Evolutionary conservation across 2,888 invertebrate genomes (phyloP).

Genomic region (Magallana nippona): DNA sequence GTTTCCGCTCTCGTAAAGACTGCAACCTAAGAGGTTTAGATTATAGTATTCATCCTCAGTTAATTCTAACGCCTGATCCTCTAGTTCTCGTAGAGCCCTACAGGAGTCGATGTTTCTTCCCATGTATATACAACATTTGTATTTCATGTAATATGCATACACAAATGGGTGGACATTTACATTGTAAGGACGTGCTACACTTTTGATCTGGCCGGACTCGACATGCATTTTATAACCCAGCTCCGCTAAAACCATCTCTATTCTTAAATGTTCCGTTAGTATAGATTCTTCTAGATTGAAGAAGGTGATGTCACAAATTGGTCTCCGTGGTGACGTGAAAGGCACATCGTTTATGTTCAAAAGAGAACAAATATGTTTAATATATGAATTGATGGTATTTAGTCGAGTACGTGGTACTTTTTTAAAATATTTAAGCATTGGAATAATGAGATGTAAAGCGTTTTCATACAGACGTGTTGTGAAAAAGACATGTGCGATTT

Average conservation of each 20-base stretch:
- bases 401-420: not conserved
- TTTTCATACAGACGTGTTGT: not conserved
- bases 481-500: not conserved
- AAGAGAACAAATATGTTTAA: not conserved
- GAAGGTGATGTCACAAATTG: not conserved
- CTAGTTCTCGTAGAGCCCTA: not conserved
- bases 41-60: not conserved
- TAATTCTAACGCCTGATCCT: not conserved
- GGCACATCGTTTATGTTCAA: not conserved
- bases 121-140: not conserved
- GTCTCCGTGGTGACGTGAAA: not conserved
- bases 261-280: not conserved
- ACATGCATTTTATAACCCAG: not conserved
- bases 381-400: not conserved
- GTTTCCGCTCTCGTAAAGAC: not conserved
- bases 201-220: no score
- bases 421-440: not conserved
- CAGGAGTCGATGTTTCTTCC: not conserved
- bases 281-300: not conserved
- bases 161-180: not conserved
- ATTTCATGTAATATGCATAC: constrained; percentile 1
- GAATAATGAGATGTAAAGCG: not conserved
- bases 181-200: not conserved
- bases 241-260: not conserved
- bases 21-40: not conserved